These are phyloP conservation scores for Carollia perspicillata DNA, from an alignment of 2,113 vertebrate genomes.

Conservation along the genomic window DNA sequence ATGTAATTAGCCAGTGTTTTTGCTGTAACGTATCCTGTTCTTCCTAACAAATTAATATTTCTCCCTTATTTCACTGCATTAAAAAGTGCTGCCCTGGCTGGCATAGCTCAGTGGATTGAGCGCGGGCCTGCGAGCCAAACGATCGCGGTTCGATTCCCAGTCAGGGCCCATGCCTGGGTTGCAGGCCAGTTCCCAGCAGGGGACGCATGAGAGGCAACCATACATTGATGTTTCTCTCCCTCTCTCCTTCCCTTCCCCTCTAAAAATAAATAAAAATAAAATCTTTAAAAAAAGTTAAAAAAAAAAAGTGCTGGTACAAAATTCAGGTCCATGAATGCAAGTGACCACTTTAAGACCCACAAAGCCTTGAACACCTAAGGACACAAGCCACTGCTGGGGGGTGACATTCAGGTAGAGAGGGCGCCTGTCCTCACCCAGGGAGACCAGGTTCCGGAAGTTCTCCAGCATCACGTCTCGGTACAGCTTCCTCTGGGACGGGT, in stretches of 20 bases:
- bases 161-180: too few species aligned
- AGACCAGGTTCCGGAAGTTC: slow-evolving; percentile 40
- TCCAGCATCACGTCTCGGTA: slow-evolving; percentile 42
- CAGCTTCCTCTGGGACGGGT: neutral
- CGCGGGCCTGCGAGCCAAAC: too few species aligned
- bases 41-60: neutral
- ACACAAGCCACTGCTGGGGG: neutral
- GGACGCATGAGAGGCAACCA: too few species aligned
- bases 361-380: neutral
- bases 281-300: slow-evolving; percentile 18
- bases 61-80: neutral
- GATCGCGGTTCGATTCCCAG: too few species aligned
- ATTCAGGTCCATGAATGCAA: neutral
- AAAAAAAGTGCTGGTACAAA: neutral
- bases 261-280: too few species aligned
- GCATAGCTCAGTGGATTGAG: too few species aligned
- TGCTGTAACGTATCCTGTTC: neutral
- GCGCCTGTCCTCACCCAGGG: neutral
- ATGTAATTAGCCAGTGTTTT: neutral
- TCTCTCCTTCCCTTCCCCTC: too few species aligned
- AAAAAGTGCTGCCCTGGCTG: neutral
- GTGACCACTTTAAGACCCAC: neutral
- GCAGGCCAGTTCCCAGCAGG: too few species aligned
- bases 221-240: too few species aligned
- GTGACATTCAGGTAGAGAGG: neutral